A percentile compares a stretch with the other conserved stretches of the same genome.
phyloP scores from a whole-genome alignment of 1,140 invertebrate species.

The Brachionus sp. region DNA sequence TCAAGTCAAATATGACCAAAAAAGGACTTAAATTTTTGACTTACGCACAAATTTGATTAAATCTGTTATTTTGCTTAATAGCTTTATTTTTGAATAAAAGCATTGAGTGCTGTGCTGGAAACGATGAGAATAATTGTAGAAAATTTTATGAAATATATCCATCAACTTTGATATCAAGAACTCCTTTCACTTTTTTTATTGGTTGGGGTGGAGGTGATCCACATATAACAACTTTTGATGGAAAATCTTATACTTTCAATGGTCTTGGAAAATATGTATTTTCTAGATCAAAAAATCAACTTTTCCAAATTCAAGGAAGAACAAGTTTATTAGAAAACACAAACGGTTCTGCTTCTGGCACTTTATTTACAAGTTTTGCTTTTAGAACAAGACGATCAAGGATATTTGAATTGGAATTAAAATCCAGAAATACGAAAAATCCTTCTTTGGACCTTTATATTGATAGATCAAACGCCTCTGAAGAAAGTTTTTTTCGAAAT shows the following conservation, averaged over 20 bases:
- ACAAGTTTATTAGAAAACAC: neutral
- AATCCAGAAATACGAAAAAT: too few species aligned
- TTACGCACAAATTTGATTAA: too few species aligned
- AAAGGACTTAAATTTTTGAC: too few species aligned
- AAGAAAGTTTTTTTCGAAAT: too few species aligned
- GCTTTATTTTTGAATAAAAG: neutral
- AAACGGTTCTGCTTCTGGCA: neutral
- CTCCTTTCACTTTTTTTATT: neutral
- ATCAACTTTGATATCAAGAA: neutral
- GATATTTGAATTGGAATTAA: too few species aligned
- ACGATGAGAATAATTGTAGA: neutral
- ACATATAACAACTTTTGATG: slow-evolving; percentile 27
- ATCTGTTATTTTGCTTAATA: neutral
- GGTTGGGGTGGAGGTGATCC: slow-evolving; percentile 35
- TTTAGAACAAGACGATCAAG: too few species aligned
- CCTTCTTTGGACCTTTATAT: too few species aligned
- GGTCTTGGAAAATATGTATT: slow-evolving; percentile 37
- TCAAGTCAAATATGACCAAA: too few species aligned
- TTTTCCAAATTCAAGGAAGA: neutral
- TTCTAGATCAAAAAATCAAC: neutral
- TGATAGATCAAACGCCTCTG: too few species aligned
- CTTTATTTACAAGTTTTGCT: neutral
- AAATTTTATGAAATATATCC: slow-evolving; percentile 32
- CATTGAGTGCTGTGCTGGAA: neutral
- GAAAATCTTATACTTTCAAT: neutral